Base-by-base conservation (phyloP, 2,797 vertebrate species). In the Hydrophis major region DNA sequence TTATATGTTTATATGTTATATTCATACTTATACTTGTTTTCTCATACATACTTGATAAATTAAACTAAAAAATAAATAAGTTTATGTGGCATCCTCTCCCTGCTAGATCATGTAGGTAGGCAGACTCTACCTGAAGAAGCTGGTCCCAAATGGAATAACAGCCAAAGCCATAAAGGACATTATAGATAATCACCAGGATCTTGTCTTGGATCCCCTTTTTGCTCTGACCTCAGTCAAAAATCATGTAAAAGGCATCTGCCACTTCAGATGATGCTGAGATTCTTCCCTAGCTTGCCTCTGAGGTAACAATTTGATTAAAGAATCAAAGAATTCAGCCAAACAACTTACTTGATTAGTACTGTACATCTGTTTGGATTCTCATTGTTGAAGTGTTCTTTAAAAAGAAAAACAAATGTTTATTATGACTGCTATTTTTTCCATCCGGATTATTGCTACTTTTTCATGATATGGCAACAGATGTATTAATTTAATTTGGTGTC, bases 341-440 rank as follows among this genome's bases (percentile, higher is more conserved):
- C 20, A 25, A 4, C 74, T 47, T 83, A 78, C 18, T 78, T 11
- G 37, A 42, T 42, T 11, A 91, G 96, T 95, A 94, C 91, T 53
- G 22, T 90, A 93, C 94, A 55, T 93, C 94, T 92, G 20, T 11
- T 87, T 89, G 74, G 78, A 42, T 95, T 94, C 91, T 95, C 89
- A 89, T n/a, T 92, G 90, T 50, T 94, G 10, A 14, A 78, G 69
- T n/a, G 0, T 25, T 89, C 94, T 32, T 14, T 57, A 63, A 69
- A 59, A 93, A 93, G n/a, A 20, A 89, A 42, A 94, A 94, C 94
- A 94, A 93, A 88, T 94, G 94, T 86, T 87, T 87, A 93, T 63
- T 86, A 89, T 83, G 87, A 93, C 18, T 61, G 89, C 86, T 88
- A 91, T 50, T 93, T 94, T n/a, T 90, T 87, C 32, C 69, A 92